Conservation (phyloP, 92 coral and sea anemone genomes). For the Siderastrea radians region DNA sequence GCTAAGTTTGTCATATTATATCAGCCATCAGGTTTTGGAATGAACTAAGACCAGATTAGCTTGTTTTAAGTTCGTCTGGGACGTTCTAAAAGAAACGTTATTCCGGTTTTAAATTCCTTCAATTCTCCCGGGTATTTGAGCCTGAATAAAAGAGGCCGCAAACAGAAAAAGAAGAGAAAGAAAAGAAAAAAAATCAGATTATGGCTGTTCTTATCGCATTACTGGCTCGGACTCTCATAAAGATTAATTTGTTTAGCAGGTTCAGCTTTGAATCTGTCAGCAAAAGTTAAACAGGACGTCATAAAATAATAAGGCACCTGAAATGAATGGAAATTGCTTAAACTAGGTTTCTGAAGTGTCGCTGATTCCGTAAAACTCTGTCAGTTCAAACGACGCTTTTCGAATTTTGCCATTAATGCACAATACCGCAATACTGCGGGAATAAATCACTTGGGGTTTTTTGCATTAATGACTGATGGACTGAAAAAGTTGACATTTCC, state of each 20-base stretch:
- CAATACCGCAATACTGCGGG: too few species aligned
- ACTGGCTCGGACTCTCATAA: slow-evolving; percentile 10
- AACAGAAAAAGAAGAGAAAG: background rate
- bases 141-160: background rate
- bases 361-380: too few species aligned
- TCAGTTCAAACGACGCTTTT: too few species aligned
- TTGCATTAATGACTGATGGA: too few species aligned
- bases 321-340: too few species aligned
- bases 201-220: slow-evolving; percentile 17
- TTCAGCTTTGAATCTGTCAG: background rate
- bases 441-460: too few species aligned
- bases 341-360: too few species aligned
- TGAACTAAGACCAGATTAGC: background rate
- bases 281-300: background rate
- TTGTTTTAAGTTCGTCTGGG: background rate
- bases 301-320: too few species aligned
- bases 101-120: slow-evolving; percentile 4
- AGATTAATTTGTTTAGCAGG: background rate
- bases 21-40: background rate
- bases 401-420: too few species aligned
- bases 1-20: too few species aligned
- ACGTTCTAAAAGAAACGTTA: background rate
- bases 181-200: background rate
- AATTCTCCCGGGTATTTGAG: background rate
- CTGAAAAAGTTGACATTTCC: too few species aligned